phyloP scores from a whole-genome alignment of 23 tunicate genomes.

The Halocynthia roretzi region DNA sequence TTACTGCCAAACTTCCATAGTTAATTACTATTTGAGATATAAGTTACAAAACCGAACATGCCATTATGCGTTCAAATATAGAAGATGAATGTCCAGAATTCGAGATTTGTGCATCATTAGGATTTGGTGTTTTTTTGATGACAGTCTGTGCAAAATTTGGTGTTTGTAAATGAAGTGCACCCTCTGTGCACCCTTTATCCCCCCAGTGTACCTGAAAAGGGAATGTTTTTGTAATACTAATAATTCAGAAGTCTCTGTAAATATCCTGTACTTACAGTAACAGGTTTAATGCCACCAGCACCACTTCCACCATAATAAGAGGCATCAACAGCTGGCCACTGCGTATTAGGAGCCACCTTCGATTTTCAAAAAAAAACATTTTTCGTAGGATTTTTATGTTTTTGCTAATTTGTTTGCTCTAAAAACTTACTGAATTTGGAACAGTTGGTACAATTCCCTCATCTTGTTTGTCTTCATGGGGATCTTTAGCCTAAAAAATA shows the following conservation, averaged over 20 bases:
- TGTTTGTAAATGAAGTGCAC: constrained; percentile 49
- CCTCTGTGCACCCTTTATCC: constrained; percentile 71
- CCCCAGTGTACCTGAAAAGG: constrained; percentile 67
- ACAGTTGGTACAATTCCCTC: no score
- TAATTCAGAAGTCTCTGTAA: background rate
- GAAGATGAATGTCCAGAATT: background rate
- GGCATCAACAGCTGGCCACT: constrained; percentile 86
- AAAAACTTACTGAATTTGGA: no score
- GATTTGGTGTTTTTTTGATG: background rate
- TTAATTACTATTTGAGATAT: no score
- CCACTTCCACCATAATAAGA: constrained; percentile 87
- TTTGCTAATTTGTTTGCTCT: background rate
- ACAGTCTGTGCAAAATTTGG: constrained; percentile 60
- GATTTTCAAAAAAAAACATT: background rate
- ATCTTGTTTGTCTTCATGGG: background rate
- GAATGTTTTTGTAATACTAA: background rate
- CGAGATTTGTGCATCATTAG: constrained; percentile 8
- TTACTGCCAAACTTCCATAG: no score
- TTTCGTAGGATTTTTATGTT: background rate
- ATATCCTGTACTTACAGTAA: constrained; percentile 33
- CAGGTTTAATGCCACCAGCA: constrained; percentile 82
- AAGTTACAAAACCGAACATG: no score
- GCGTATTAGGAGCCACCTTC: constrained; percentile 19
- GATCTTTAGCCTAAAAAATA: background rate
- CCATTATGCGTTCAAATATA: no score